Percentiles rank a stretch among this genome's conserved stretches.
Evolutionary conservation across 2,113 vertebrate species (phyloP).

Genomic region (Sinocyclocheilus maitianheensis): DNA sequence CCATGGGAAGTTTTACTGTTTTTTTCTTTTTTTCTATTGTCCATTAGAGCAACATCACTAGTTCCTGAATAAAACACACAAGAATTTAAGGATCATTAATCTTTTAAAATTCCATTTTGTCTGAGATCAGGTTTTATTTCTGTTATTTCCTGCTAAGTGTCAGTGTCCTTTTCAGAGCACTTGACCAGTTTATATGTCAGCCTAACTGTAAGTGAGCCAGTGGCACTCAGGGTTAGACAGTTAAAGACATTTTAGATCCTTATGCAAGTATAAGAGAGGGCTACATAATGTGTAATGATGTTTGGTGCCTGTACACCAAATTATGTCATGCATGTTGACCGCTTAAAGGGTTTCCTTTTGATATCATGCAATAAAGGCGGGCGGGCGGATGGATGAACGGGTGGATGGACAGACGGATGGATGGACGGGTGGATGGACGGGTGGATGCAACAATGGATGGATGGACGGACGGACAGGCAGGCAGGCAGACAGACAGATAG

Average conservation of each 20-base stretch:
- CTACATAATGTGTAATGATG: neutral
- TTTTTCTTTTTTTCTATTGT: neutral
- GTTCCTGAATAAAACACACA: neutral
- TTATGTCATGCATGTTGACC: neutral
- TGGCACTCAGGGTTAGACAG: neutral
- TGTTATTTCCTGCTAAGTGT: neutral
- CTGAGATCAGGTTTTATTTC: slow-evolving; percentile 16
- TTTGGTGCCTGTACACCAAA: neutral
- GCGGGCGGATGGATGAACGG: too few species aligned
- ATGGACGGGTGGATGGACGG: too few species aligned
- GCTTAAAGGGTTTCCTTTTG: neutral
- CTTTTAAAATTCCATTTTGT: neutral
- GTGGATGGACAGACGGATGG: too few species aligned
- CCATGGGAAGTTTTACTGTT: too few species aligned
- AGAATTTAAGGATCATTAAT: neutral
- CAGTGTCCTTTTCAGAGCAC: neutral
- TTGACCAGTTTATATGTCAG: neutral
- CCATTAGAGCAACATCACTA: neutral
- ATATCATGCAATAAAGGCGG: neutral
- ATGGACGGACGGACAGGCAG: too few species aligned
- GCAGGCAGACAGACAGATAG: too few species aligned
- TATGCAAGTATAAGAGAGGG: neutral
- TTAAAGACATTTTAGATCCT: neutral
- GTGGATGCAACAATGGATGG: too few species aligned
- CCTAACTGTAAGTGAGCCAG: neutral